A percentile compares a stretch with the other conserved stretches of the same genome.
Conservation (phyloP, 2,113 vertebrate genomes). For the Zosterops pallidus region DNA sequence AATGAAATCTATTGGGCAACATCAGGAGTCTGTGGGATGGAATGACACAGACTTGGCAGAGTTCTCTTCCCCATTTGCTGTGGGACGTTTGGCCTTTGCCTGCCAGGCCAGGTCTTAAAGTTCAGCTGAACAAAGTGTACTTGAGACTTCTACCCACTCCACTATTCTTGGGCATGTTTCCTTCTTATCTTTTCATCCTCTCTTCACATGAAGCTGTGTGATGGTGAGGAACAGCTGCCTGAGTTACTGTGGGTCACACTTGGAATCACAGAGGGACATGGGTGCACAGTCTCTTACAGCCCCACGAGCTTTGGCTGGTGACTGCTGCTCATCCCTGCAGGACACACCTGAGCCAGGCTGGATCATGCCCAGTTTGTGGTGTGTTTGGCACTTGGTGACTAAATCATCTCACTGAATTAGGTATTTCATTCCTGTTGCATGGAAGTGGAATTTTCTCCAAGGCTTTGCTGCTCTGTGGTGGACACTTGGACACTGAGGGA, state of each 20-base stretch:
- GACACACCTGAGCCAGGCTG: background rate
- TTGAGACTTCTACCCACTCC: background rate
- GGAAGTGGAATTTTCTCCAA: background rate
- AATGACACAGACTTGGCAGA: rapidly evolving
- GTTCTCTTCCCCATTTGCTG: background rate
- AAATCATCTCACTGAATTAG: background rate
- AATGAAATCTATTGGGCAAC: background rate
- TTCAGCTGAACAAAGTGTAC: background rate
- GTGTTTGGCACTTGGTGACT: rapidly evolving
- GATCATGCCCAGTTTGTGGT: background rate
- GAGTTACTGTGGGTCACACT: background rate
- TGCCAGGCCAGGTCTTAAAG: background rate
- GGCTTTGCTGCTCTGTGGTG: background rate
- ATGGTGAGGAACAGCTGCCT: background rate
- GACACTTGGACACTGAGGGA: background rate
- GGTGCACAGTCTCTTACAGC: background rate
- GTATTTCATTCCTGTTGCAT: background rate
- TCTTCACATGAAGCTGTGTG: rapidly evolving
- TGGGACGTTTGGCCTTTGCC: background rate
- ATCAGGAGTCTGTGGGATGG: background rate
- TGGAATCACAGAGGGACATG: background rate
- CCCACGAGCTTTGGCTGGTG: background rate
- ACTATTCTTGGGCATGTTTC: background rate
- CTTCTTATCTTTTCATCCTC: background rate
- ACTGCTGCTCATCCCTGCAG: background rate